Conservation (phyloP, 2,888 invertebrate genomes). For the Odontothrips loti region DNA sequence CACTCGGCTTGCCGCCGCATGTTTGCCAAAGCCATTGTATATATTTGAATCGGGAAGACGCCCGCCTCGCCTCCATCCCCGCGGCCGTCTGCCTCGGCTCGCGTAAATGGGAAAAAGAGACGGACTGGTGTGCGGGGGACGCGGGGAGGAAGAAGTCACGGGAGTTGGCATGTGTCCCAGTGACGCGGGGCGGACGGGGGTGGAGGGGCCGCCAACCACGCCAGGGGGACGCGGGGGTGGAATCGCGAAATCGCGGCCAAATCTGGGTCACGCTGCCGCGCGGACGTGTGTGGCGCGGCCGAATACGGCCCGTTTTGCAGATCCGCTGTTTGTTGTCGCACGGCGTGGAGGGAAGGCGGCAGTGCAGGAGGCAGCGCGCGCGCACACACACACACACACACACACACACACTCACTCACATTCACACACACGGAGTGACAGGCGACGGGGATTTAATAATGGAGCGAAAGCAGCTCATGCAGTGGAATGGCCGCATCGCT, state of each 20-base stretch:
- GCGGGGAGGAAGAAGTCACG: background rate
- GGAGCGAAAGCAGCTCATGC: too few relatives aligned
- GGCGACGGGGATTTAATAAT: too few relatives aligned
- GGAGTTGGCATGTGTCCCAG: constrained; percentile 1
- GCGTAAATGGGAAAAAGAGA: constrained; percentile 17
- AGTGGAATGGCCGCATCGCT: too few relatives aligned
- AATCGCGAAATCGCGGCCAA: background rate
- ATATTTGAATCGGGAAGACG: constrained; percentile 18
- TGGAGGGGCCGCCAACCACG: background rate
- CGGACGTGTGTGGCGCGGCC: background rate
- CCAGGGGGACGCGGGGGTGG: background rate
- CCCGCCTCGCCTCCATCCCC: background rate
- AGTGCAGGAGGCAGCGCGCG: too few relatives aligned
- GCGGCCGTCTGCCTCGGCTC: background rate
- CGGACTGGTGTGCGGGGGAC: background rate
- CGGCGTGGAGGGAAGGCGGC: too few relatives aligned
- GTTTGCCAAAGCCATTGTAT: constrained; percentile 22
- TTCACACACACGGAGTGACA: too few relatives aligned
- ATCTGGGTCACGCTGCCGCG: constrained; percentile 7
- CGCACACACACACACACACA: too few relatives aligned
- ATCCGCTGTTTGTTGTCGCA: too few relatives aligned
- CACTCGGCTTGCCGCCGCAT: background rate
- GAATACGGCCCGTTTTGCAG: background rate
- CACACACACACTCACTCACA: too few relatives aligned
- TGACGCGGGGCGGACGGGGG: background rate